Evolutionary conservation across 2,888 invertebrate species (phyloP), one percentile per base, ranked within the genome.

Genomic region (Cremastobaeus sp.): DNA sequence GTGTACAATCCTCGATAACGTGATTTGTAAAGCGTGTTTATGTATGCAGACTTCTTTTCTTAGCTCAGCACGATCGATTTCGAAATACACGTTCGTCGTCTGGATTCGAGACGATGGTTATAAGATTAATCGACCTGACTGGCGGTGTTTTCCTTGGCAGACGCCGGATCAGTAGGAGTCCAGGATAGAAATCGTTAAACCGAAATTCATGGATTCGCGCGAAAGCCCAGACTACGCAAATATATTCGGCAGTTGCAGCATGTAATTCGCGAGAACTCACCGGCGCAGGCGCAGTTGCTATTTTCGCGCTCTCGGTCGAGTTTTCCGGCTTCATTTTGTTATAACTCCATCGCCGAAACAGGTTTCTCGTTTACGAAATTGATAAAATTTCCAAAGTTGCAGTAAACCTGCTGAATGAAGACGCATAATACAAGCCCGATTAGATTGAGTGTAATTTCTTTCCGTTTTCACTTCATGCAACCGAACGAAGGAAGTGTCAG

Each of bases 401-500:
- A 11, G 9, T 17, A 15, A 55, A 34, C 20, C 25, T 41, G 12
- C 54, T 55, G 30, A 47, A 55, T 47, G 62, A 54, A 69, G 54
- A 35, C 55, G n/a, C n/a, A 34, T 57, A 35, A 45, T 37, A 41
- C 43, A 62, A 54, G 43, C 41, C 15, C 35, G 47, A 59, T 74
- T 65, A 74, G 54, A 65, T 69, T 74, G 35, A 71, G 65, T 60
- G 54, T 59, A 74, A 72, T 74, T 66, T 59, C 65, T 66, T 70
- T 59, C 68, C 60, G 48, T 68, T 74, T 72, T 72, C 52, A 55
- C 64, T 41, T 71, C 62, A 57, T 72, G 65, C 79, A 80, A 81
- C 81, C 81, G 79, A 77, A 76, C 77, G 79, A 77, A 81, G 83
- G 83, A 83, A 83, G 78, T 62, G 76, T 73, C 75, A 71, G 76